phyloP scores from a whole-genome alignment of 2,888 invertebrate genomes.

The Drosophila hamatofila region DNA sequence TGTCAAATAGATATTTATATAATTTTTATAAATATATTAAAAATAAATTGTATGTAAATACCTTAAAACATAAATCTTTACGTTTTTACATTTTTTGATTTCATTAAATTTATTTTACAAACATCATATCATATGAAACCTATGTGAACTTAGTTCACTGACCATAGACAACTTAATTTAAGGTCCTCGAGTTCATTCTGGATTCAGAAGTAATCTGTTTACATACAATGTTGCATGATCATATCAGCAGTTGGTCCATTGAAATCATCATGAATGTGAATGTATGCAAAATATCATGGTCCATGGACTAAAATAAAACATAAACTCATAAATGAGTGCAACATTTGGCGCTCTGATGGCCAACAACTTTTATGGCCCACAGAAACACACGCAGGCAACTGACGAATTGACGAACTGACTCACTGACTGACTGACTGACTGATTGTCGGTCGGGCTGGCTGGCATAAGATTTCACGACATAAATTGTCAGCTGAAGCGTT shows the following conservation, averaged over 20 bases:
- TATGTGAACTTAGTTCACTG: no score
- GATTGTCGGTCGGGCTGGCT: constrained; percentile 6
- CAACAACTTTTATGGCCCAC: constrained; percentile 40
- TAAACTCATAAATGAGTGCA: constrained; percentile 51
- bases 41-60: no score
- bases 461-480: constrained; percentile 27
- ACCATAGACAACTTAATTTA: no score
- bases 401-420: constrained; percentile 1
- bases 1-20: no score
- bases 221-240: background rate
- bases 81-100: no score
- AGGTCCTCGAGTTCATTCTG: background rate
- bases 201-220: no score
- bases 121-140: no score
- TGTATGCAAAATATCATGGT: constrained; percentile 23
- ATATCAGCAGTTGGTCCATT: constrained; percentile 16
- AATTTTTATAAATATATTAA: no score
- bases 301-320: constrained; percentile 50
- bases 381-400: background rate
- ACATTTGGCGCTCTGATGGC: constrained; percentile 36
- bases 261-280: constrained; percentile 28
- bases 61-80: no score
- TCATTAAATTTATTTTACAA: no score
- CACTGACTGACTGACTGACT: constrained; percentile 12
- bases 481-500: constrained; percentile 57